Evolutionary conservation across 37 sponge, comb jelly and placozoan genomes (phyloP).

Genomic region (Ephydatia muelleri): DNA sequence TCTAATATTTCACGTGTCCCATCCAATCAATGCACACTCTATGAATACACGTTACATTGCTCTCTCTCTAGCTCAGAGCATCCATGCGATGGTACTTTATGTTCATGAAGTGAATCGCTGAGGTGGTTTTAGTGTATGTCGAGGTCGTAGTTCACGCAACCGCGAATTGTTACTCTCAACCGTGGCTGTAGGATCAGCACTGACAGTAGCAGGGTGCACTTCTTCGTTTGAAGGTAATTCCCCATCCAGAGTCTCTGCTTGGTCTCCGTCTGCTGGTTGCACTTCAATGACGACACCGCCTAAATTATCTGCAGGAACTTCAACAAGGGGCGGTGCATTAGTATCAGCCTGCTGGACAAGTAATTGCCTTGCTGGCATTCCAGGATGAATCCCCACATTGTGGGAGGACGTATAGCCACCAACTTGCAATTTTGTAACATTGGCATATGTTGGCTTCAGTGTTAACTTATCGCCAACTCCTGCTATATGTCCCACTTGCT

Average conservation of each 20-base stretch:
- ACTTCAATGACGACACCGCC: neutral
- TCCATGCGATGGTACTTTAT: neutral
- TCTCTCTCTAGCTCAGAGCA: neutral
- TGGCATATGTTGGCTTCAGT: constrained; percentile 1
- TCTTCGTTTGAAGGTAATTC: too few species aligned
- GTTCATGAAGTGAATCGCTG: neutral
- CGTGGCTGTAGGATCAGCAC: too few species aligned
- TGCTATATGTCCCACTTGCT: neutral
- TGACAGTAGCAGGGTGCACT: too few species aligned
- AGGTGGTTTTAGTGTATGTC: neutral
- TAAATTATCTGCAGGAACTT: too few species aligned
- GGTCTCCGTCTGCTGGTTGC: neutral
- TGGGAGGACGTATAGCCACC: neutral
- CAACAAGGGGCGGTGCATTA: neutral
- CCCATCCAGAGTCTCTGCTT: too few species aligned
- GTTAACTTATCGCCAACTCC: neutral
- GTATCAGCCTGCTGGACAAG: neutral
- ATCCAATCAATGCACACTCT: neutral
- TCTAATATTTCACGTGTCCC: neutral
- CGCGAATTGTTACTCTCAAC: too few species aligned
- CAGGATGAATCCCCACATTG: neutral
- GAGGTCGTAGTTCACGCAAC: too few species aligned
- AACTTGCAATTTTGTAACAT: neutral
- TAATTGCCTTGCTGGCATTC: neutral
- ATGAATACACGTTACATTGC: neutral